Conservation (phyloP, 2,888 invertebrate genomes). For the Caradrina clavipalpis region DNA sequence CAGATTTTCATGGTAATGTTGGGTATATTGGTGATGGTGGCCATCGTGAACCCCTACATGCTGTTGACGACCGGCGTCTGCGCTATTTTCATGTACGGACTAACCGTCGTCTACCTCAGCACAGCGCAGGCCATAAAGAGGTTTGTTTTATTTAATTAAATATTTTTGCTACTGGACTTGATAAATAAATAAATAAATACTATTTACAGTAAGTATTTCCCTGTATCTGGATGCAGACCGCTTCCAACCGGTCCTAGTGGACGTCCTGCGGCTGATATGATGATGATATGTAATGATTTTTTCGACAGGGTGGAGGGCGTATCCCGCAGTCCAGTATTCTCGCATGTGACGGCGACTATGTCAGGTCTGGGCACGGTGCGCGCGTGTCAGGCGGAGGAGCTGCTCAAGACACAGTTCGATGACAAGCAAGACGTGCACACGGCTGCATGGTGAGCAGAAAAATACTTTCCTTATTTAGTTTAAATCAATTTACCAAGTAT, state of each 20-base stretch:
- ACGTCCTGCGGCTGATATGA: too few species aligned
- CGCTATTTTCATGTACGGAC: slow-evolving; percentile 91
- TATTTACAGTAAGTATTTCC: background rate
- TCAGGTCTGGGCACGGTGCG: slow-evolving; percentile 95
- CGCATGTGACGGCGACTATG: slow-evolving; percentile 95
- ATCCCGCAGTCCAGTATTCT: slow-evolving; percentile 95
- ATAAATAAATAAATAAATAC: background rate
- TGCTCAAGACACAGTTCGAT: slow-evolving; percentile 92
- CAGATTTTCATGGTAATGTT: slow-evolving; percentile 93
- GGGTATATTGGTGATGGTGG: slow-evolving; percentile 93
- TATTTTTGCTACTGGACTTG: background rate
- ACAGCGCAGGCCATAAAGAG: slow-evolving; percentile 94
- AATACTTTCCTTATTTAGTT: background rate
- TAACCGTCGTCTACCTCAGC: slow-evolving; percentile 93
- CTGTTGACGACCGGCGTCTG: slow-evolving; percentile 92
- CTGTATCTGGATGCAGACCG: too few species aligned
- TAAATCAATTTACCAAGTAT: background rate
- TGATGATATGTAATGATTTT: too few species aligned
- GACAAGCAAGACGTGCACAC: slow-evolving; percentile 92
- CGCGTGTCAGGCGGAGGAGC: slow-evolving; percentile 92
- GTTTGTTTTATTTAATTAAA: slow-evolving; percentile 43
- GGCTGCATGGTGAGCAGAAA: slow-evolving; percentile 88
- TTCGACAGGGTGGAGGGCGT: slow-evolving; percentile 83
- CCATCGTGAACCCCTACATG: slow-evolving; percentile 93
- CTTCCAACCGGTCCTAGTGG: too few species aligned